Conservation (phyloP, 2,797 vertebrate genomes). For the Poliocrania exsul region DNA sequence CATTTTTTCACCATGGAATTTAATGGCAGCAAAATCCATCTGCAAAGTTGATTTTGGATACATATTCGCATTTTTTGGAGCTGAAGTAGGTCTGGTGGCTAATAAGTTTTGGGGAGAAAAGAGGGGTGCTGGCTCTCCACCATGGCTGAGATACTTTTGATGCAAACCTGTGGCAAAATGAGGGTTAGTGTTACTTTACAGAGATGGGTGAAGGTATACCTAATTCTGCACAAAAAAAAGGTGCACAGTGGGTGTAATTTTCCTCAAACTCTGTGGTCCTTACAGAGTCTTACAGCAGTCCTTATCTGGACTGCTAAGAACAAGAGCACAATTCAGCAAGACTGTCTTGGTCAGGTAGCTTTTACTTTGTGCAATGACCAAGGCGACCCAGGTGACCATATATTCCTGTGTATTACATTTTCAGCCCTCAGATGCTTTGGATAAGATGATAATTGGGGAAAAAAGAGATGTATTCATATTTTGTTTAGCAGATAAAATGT, state of each 20-base stretch:
- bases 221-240: not conserved
- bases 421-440: not conserved
- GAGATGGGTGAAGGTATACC: not conserved
- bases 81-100: constrained; percentile 21
- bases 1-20: not conserved
- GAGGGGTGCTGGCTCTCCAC: not conserved
- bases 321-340: not conserved
- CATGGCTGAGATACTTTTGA: not conserved
- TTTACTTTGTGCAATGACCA: not conserved
- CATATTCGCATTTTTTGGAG: constrained; percentile 35
- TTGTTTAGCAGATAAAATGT: not conserved
- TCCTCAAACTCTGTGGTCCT: not conserved
- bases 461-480: not conserved
- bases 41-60: constrained; percentile 45
- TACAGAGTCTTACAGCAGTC: too few relatives aligned
- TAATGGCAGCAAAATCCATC: constrained; percentile 43
- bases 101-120: constrained; percentile 22
- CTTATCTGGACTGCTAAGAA: not conserved
- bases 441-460: not conserved
- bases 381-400: not conserved
- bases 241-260: not conserved
- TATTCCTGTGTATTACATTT: not conserved
- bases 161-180: not conserved
- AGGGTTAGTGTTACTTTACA: not conserved
- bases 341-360: not conserved